Evolutionary conservation across 2,888 invertebrate genomes (phyloP).

Genomic region (Dermolepida albohirtum): DNA sequence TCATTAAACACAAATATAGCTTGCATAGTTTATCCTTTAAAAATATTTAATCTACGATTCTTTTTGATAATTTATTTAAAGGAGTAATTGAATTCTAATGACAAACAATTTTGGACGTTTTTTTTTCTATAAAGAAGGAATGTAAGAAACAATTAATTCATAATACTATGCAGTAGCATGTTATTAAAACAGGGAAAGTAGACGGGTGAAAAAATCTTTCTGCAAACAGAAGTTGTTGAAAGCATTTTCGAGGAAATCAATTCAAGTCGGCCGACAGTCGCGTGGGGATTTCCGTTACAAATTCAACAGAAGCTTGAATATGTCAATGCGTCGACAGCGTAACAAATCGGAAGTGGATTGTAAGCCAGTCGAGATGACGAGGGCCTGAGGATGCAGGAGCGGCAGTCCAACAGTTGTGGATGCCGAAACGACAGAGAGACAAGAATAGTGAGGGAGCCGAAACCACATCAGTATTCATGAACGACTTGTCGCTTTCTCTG

Average conservation of each 20-base stretch:
- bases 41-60: too few relatives aligned
- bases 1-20: too few relatives aligned
- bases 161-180: too few relatives aligned
- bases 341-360: conserved; percentile 58
- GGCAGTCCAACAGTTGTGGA: conserved; percentile 14
- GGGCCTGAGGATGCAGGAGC: conserved; percentile 23
- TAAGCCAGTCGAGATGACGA: conserved; percentile 58
- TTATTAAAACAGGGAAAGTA: too few relatives aligned
- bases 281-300: conserved; percentile 43
- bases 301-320: conserved; percentile 49
- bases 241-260: conserved; percentile 38
- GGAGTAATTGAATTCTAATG: too few relatives aligned
- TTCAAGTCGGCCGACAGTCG: conserved; percentile 41
- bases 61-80: too few relatives aligned
- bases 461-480: conserved; percentile 62
- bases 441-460: conserved; percentile 40
- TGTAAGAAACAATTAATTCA: too few relatives aligned
- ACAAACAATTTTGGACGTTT: too few relatives aligned
- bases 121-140: too few relatives aligned
- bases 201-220: neutral
- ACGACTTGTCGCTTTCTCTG: conserved; percentile 54
- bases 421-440: conserved; percentile 26
- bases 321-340: conserved; percentile 54
- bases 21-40: too few relatives aligned
- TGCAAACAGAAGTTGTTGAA: conserved; percentile 11